Evolutionary conservation across 2,888 invertebrate species (phyloP).

Genomic region (Drosophila hawaiiensis): DNA sequence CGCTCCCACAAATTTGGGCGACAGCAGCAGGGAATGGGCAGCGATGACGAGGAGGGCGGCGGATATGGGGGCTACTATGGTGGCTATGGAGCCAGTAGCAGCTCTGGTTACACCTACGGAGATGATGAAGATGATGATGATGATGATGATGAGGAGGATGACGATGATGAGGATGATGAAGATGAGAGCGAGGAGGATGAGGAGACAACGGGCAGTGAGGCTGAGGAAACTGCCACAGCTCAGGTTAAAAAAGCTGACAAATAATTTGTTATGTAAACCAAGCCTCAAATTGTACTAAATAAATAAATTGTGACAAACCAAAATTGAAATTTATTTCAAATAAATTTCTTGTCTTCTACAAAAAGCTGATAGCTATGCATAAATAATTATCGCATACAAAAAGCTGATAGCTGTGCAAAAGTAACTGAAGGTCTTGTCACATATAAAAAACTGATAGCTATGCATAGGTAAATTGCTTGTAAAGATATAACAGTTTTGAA

Average conservation of each 20-base stretch:
- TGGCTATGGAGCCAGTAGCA: conserved; percentile 86
- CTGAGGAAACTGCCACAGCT: conserved; percentile 56
- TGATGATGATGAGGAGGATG: conserved; percentile 63
- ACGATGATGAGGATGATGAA: conserved; percentile 74
- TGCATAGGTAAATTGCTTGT: background rate
- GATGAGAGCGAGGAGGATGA: conserved; percentile 63
- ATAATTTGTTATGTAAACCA: conserved; percentile 24
- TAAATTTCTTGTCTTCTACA: background rate
- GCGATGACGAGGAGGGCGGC: conserved; percentile 88
- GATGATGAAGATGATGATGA: conserved; percentile 75
- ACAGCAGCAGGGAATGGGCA: conserved; percentile 89
- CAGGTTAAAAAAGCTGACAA: conserved; percentile 57
- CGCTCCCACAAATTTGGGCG: conserved; percentile 95
- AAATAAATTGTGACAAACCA: conserved; percentile 18
- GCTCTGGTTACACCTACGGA: conserved; percentile 85
- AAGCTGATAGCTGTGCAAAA: background rate
- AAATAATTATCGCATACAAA: background rate
- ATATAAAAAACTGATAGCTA: background rate
- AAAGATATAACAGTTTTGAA: background rate
- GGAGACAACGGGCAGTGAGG: conserved; percentile 65
- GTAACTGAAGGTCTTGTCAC: background rate
- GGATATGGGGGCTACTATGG: conserved; percentile 85
- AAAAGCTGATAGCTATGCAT: background rate
- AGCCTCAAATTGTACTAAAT: conserved; percentile 6
- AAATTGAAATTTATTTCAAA: background rate